phyloP scores from a whole-genome alignment of 2,888 invertebrate genomes.

The Loripinus fragilis region DNA sequence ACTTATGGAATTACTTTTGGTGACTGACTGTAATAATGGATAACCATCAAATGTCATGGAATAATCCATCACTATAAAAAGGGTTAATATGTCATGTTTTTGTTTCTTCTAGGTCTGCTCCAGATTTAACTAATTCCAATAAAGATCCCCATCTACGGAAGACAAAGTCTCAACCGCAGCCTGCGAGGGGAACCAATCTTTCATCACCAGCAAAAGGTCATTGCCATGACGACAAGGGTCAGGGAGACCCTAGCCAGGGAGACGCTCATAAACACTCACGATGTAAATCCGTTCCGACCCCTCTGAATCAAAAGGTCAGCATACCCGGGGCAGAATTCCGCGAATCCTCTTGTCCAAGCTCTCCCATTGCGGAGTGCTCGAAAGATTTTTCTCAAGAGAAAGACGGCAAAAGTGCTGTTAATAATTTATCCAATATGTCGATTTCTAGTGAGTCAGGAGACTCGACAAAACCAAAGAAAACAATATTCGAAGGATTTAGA shows the following conservation, averaged over 20 bases:
- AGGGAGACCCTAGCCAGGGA: conserved; percentile 40
- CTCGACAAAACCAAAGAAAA: conserved; percentile 84
- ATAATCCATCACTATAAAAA: too few relatives aligned
- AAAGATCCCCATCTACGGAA: conserved; percentile 85
- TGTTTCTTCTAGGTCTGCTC: conserved; percentile 78
- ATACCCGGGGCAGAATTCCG: conserved; percentile 26
- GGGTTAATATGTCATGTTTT: too few relatives aligned
- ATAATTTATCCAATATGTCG: conserved; percentile 28
- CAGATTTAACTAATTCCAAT: conserved; percentile 82
- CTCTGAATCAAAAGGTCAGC: conserved; percentile 53
- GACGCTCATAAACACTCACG: conserved; percentile 70
- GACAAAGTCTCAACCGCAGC: conserved; percentile 84
- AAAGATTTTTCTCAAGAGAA: conserved; percentile 43
- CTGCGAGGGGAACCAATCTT: conserved; percentile 69
- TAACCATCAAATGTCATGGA: too few relatives aligned
- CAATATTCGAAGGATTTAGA: conserved; percentile 87
- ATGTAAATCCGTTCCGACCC: conserved; percentile 76
- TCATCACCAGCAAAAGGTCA: conserved; percentile 37
- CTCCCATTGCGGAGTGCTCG: conserved; percentile 63
- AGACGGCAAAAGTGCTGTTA: conserved; percentile 34
- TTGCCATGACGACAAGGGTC: conserved; percentile 26
- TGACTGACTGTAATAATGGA: too few relatives aligned
- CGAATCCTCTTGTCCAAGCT: conserved; percentile 68
- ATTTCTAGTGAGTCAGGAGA: conserved; percentile 29
- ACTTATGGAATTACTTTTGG: too few relatives aligned